Evolutionary conservation across 2,888 invertebrate genomes (phyloP).

Genomic region (Caenorhabditis sp.): DNA sequence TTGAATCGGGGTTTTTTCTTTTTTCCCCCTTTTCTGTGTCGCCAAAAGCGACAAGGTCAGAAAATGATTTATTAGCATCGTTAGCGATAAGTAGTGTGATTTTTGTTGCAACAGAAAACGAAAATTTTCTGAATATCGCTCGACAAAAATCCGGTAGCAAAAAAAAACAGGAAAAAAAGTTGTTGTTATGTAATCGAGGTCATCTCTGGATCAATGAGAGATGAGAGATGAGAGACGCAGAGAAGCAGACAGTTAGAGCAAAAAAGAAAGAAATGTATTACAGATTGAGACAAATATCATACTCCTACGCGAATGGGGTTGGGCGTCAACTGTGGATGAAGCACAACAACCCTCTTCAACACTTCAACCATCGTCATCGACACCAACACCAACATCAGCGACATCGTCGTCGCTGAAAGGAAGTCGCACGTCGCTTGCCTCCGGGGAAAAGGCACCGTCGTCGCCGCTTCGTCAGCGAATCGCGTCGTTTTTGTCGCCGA

Average conservation of each 20-base stretch:
- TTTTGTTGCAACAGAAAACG: background rate
- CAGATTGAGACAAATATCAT: conserved; percentile 67
- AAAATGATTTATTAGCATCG: conserved; percentile 32
- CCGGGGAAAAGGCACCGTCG: conserved; percentile 43
- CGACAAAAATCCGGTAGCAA: background rate
- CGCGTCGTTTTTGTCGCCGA: conserved; percentile 45
- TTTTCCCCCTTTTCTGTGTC: too few species aligned
- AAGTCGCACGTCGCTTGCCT: conserved; percentile 29
- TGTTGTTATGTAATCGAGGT: conserved; percentile 29
- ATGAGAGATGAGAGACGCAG: too few species aligned
- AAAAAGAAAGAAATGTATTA: conserved; percentile 14
- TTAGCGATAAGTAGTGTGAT: background rate
- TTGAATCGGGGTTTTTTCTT: too few species aligned
- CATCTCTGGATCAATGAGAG: conserved; percentile 5
- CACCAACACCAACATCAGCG: conserved; percentile 21
- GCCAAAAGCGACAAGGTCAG: background rate
- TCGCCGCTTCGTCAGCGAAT: conserved; percentile 39
- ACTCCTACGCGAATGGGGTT: conserved; percentile 67
- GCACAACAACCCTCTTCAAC: conserved; percentile 8
- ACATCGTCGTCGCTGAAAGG: conserved; percentile 31
- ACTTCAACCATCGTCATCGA: conserved; percentile 17
- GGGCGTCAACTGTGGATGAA: conserved; percentile 42
- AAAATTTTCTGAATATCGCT: background rate
- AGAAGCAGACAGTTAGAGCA: background rate
- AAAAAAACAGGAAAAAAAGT: conserved; percentile 10